These are phyloP conservation scores for Acipenser ruthenus DNA, from an alignment of 2,797 vertebrate genomes.

Conservation along the genomic window DNA sequence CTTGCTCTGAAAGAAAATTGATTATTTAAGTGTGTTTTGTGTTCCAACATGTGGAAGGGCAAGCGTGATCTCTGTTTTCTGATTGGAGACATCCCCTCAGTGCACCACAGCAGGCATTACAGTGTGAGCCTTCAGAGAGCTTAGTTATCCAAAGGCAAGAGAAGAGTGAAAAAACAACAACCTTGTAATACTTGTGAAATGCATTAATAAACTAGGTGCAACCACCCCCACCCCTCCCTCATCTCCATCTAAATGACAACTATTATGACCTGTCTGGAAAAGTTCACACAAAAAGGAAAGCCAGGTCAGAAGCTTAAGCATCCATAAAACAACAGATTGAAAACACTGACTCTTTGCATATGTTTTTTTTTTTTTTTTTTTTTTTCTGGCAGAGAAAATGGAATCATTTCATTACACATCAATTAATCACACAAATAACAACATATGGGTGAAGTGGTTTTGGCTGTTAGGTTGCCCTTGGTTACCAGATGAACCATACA, in stretches of 20 bases:
- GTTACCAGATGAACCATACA: slow-evolving; percentile 9
- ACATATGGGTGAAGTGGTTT: slow-evolving; percentile 6
- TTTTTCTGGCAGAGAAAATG: slow-evolving; percentile 16
- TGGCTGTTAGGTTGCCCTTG: slow-evolving; percentile 12
- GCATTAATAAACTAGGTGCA: slow-evolving; percentile 16
- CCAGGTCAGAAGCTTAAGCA: slow-evolving; percentile 13
- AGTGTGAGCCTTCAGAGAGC: no score
- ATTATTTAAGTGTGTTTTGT: no score
- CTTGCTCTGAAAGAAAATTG: no score
- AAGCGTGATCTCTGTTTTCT: no score
- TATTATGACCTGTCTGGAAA: slow-evolving; percentile 10
- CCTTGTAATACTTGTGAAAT: no score
- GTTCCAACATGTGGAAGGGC: no score
- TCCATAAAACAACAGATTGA: background rate
- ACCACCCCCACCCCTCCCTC: background rate
- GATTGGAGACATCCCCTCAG: no score
- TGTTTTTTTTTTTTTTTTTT: slow-evolving; percentile 9
- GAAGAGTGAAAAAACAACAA: no score
- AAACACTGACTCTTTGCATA: slow-evolving; percentile 8
- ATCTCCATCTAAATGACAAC: background rate
- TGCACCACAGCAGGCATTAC: no score
- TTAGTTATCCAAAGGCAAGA: no score
- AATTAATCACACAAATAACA: slow-evolving; percentile 14
- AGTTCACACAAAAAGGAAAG: slow-evolving; percentile 11
- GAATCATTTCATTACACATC: slow-evolving; percentile 14